Evolutionary conservation across 1,140 invertebrate species (phyloP).

Genomic region (Apocrypta bakeri): DNA sequence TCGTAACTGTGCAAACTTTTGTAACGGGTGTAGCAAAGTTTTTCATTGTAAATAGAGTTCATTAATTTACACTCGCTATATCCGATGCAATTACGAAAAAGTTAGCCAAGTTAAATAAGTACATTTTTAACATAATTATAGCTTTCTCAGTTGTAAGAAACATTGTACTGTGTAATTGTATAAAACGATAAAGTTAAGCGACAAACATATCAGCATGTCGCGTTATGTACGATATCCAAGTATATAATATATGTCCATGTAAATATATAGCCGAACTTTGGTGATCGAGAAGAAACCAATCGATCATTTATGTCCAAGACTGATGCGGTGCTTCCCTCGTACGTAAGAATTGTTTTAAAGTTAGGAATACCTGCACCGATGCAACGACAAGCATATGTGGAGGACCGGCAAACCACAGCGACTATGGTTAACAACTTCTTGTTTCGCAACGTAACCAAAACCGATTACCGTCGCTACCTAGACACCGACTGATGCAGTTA

Average conservation of each 20-base stretch:
- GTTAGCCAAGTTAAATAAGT: neutral
- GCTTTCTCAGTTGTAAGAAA: neutral
- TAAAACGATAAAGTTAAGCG: neutral
- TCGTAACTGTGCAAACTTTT: neutral
- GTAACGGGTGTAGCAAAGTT: neutral
- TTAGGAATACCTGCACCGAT: neutral
- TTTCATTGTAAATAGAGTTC: neutral
- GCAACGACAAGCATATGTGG: neutral
- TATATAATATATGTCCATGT: too few species aligned
- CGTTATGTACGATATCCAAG: neutral
- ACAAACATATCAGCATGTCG: neutral
- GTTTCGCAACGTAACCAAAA: slow-evolving; percentile 19
- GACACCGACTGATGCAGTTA: slow-evolving; percentile 1
- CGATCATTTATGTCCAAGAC: neutral
- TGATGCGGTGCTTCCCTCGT: neutral
- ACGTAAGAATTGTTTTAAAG: neutral
- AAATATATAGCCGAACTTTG: too few species aligned
- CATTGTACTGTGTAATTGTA: neutral
- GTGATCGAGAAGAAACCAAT: neutral
- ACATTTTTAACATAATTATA: neutral
- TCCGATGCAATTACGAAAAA: slow-evolving; percentile 1
- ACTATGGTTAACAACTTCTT: slow-evolving; percentile 1
- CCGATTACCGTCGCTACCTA: neutral
- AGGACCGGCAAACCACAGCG: neutral
- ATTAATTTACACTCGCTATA: neutral